Conservation (phyloP, 2,888 invertebrate genomes). For the Plebejus anna region DNA sequence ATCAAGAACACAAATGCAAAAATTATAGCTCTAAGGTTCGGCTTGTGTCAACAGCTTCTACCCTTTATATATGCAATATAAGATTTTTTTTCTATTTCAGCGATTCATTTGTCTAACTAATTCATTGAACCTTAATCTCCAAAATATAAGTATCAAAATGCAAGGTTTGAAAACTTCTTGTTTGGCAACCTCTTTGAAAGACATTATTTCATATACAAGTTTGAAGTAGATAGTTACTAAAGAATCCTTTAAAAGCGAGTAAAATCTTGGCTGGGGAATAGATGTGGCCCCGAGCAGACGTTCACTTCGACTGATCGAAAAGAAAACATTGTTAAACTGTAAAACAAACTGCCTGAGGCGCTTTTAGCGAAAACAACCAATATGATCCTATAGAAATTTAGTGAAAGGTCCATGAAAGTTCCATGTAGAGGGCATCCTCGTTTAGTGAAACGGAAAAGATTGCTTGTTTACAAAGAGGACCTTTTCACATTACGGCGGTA, state of each 20-base stretch:
- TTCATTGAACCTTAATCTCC: not conserved
- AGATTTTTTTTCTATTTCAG: not conserved
- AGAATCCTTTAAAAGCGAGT: conserved; percentile 40
- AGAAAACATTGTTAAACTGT: conserved; percentile 71
- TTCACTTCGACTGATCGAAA: conserved; percentile 62
- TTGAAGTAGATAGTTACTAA: conserved; percentile 8
- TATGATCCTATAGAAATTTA: conserved; percentile 40
- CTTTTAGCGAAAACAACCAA: conserved; percentile 48
- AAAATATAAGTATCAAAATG: not conserved
- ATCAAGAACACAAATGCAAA: no score
- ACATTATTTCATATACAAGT: conserved; percentile 14
- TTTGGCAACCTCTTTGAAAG: not conserved
- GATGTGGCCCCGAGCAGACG: conserved; percentile 56
- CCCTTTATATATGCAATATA: not conserved
- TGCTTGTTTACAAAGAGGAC: conserved; percentile 30
- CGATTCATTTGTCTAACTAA: not conserved
- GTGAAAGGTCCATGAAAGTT: conserved; percentile 29
- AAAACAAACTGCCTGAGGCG: conserved; percentile 63
- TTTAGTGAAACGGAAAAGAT: conserved; percentile 30
- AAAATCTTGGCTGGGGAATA: conserved; percentile 44
- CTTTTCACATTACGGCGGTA: conserved; percentile 12
- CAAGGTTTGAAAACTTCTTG: not conserved
- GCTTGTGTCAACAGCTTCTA: no score
- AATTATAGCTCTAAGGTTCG: no score
- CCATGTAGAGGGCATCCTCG: conserved; percentile 8